Conservation (phyloP, 64 coral and sea anemone species). For the Montipora sp. region DNA sequence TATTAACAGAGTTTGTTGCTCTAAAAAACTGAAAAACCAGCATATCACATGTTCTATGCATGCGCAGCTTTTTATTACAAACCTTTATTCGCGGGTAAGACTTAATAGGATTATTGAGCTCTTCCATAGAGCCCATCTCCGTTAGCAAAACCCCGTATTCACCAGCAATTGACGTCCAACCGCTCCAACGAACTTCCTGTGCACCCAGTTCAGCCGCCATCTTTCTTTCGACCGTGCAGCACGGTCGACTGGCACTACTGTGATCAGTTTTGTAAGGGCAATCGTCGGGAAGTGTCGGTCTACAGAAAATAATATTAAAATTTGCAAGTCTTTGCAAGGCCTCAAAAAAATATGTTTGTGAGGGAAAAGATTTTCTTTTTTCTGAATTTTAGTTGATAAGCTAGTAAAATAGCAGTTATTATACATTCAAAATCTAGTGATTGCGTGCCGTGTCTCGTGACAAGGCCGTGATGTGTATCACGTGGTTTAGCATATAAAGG, state of each 20-base stretch:
- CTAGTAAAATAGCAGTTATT: no score
- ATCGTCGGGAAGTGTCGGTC: background rate
- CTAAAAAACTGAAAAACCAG: no score
- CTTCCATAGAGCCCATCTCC: slow-evolving; percentile 68
- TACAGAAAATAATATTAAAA: background rate
- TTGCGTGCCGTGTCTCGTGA: slow-evolving; percentile 36
- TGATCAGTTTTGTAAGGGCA: background rate
- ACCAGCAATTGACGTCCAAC: slow-evolving; percentile 44
- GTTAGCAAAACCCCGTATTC: slow-evolving; percentile 73
- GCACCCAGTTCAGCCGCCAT: slow-evolving; percentile 27
- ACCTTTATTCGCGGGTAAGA: slow-evolving; percentile 66
- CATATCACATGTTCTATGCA: no score
- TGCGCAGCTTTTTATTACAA: background rate
- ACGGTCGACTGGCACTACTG: slow-evolving; percentile 7
- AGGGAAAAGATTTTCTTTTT: background rate
- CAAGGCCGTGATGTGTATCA: slow-evolving; percentile 33
- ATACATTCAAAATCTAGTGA: no score
- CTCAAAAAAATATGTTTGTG: background rate
- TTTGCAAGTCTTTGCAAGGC: background rate
- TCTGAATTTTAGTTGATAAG: no score
- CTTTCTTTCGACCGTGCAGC: slow-evolving; percentile 39
- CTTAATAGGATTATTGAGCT: slow-evolving; percentile 26
- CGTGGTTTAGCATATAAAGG: slow-evolving; percentile 21
- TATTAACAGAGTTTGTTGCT: no score
- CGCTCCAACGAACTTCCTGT: slow-evolving; percentile 23